These are phyloP conservation scores for Nautilus pompilius DNA, from an alignment of 1,140 invertebrate species.

Conservation along the genomic window DNA sequence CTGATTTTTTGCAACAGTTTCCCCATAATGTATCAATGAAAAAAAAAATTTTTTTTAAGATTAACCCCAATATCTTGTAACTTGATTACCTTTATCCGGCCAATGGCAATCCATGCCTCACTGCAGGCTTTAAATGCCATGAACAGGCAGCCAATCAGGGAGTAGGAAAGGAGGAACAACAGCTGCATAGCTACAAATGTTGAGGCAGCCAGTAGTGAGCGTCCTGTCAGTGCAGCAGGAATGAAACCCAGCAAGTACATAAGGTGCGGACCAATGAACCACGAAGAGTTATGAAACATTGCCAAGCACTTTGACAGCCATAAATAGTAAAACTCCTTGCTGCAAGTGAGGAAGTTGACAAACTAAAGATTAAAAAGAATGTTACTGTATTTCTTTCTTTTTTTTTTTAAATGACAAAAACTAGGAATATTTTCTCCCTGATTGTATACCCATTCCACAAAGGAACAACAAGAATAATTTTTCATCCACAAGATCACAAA, in stretches of 20 bases:
- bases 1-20: too few relatives aligned
- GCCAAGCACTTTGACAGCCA: slow-evolving; percentile 15
- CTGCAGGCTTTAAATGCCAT: slow-evolving; percentile 9
- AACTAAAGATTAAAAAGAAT: too few relatives aligned
- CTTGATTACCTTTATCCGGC: slow-evolving; percentile 50
- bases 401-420: too few relatives aligned
- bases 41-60: too few relatives aligned
- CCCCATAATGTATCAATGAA: too few relatives aligned
- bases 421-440: too few relatives aligned
- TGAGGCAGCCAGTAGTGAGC: slow-evolving; percentile 9
- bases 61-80: too few relatives aligned
- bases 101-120: slow-evolving; percentile 34
- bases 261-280: slow-evolving; percentile 29
- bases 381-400: too few relatives aligned
- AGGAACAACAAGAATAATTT: too few relatives aligned
- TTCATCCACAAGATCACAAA: too few relatives aligned
- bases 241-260: slow-evolving; percentile 22
- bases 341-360: too few relatives aligned
- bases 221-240: slow-evolving; percentile 12
- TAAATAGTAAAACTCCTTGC: slow-evolving; percentile 18
- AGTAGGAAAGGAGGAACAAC: slow-evolving; percentile 26
- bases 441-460: too few relatives aligned
- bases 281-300: slow-evolving; percentile 16
- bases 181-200: slow-evolving; percentile 24
- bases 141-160: slow-evolving; percentile 21